Evolutionary conservation across 2,888 invertebrate genomes (phyloP).

Genomic region (Callosobruchus maculatus): DNA sequence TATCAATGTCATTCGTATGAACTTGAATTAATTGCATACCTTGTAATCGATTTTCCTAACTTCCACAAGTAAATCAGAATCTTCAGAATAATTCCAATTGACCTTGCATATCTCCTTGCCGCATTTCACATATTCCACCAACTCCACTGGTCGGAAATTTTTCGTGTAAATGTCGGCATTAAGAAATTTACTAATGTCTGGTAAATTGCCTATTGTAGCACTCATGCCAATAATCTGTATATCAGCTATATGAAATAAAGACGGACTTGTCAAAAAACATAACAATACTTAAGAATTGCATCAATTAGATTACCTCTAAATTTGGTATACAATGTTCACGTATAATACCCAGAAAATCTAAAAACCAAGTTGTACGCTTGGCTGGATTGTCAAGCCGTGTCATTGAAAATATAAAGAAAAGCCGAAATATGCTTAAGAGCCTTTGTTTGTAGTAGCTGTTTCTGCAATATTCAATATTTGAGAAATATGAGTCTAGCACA

Average conservation of each 20-base stretch:
- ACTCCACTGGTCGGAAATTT: conserved; percentile 85
- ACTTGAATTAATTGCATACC: conserved; percentile 35
- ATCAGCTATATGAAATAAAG: conserved; percentile 47
- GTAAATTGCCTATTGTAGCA: conserved; percentile 90
- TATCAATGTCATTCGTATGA: no score
- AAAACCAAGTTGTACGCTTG: no score
- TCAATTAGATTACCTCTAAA: no score
- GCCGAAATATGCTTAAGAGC: no score
- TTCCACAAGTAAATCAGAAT: conserved; percentile 55
- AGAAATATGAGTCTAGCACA: no score
- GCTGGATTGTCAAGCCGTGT: no score
- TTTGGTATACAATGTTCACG: no score
- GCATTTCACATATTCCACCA: conserved; percentile 80
- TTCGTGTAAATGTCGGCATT: conserved; percentile 76
- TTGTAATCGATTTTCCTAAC: conserved; percentile 53
- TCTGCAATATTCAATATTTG: no score
- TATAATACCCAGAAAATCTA: no score
- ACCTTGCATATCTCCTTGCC: conserved; percentile 56
- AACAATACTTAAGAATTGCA: background rate
- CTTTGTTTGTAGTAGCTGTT: no score
- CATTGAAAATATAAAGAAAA: no score
- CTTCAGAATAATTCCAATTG: conserved; percentile 48
- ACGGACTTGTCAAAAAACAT: background rate
- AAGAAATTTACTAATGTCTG: conserved; percentile 76
- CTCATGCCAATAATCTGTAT: conserved; percentile 95